Evolutionary conservation across 2,888 invertebrate genomes (phyloP), one percentile per base, ranked within the genome.

Genomic region (Heliconius aoede): DNA sequence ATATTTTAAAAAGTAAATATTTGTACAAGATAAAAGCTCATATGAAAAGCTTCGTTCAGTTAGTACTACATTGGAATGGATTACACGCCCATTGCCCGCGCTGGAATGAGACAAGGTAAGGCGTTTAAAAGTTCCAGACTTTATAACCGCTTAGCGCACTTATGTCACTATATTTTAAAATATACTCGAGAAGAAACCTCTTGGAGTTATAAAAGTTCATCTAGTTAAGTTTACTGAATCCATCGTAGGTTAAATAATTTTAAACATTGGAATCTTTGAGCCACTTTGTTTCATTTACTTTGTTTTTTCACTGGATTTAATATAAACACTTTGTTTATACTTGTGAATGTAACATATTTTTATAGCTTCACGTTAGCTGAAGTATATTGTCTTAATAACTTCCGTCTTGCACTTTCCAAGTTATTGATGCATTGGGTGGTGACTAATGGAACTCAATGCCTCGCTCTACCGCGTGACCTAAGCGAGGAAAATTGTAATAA

Each of bases 111-210:
- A 46, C 67, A 11, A 67, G 67, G 67, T 46, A 26, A 68, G 28
- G 26, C 28, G 28, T 11, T 46, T 68, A 26, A 28, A 68, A 68
- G 21, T 68, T 68, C 5, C 11, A 46, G 28, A 68, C 21, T 68
- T 68, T 68, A 51, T 68, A 28, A 68, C 40, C 26, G 68, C 46
- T 68, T 28, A 28, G 68, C 26, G 46, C 68, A 68, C 68, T 68
- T 46, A 68, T 68, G 68, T 40, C 68, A 46, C 28, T 46, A 28
- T 68, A 68, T 26, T 68, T 46, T 68, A 68, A 68, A 21, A 46
- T 68, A 68, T 68, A 46, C 15, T 28, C 11, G 36, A 36, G 64
- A 64, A 64, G 30, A 9, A 64, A 64, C 13, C 36, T 64, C 32
- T 13, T 11, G 13, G n/a, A 24, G 32, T 36, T 64, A 36, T 36